phyloP scores from a whole-genome alignment of 2,113 vertebrate species.

The Aix galericulata region DNA sequence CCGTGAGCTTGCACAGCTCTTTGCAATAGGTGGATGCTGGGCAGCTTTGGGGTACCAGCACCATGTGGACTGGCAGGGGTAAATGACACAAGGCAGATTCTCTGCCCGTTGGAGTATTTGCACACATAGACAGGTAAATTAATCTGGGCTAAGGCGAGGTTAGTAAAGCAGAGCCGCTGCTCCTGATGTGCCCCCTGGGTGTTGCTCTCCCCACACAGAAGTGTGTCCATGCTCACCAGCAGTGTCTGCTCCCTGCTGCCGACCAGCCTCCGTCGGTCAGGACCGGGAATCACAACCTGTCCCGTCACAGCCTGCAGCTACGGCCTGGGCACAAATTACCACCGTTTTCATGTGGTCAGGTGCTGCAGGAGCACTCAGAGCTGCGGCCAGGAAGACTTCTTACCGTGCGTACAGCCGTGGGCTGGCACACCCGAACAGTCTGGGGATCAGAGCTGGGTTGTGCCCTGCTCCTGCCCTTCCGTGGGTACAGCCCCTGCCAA shows the following conservation, averaged over 20 bases:
- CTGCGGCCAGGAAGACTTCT: neutral
- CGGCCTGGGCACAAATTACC: neutral
- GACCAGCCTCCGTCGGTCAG: neutral
- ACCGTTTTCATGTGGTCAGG: neutral
- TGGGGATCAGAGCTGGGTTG: neutral
- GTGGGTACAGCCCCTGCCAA: neutral
- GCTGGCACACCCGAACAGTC: fast-evolving
- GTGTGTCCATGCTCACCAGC: neutral
- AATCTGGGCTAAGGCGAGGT: neutral
- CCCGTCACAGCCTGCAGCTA: neutral
- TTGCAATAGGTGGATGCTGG: fast-evolving
- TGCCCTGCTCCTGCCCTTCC: neutral
- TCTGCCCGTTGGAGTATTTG: neutral
- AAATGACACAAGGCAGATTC: neutral
- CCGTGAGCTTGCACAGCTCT: neutral
- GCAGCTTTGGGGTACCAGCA: neutral
- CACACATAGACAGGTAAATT: neutral
- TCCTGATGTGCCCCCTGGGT: neutral
- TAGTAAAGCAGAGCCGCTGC: neutral
- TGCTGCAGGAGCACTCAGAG: neutral
- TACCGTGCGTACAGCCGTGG: neutral
- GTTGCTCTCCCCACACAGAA: neutral
- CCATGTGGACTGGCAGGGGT: neutral
- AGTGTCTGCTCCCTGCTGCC: neutral
- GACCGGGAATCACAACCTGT: neutral